Evolutionary conservation across 2,797 vertebrate species (phyloP).

Genomic region (Crocodylus rhombifer): DNA sequence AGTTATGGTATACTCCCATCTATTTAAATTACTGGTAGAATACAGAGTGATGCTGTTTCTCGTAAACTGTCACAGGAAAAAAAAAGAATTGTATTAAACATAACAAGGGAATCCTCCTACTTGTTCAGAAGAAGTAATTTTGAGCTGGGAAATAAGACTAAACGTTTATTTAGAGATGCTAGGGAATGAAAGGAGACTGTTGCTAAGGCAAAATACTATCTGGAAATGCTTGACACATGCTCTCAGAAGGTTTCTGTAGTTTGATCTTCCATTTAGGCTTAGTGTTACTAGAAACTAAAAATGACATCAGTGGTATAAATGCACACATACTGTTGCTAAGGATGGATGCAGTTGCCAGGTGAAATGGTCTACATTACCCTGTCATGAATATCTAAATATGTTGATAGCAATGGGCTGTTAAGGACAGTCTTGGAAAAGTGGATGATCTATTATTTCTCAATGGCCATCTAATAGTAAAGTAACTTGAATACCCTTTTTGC

Average conservation of each 20-base stretch:
- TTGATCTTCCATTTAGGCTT: slow-evolving; percentile 65
- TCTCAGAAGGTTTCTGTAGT: slow-evolving; percentile 46
- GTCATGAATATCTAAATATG: slow-evolving; percentile 58
- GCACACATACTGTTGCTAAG: slow-evolving; percentile 38
- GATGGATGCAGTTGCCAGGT: slow-evolving; percentile 59
- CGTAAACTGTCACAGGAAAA: slow-evolving; percentile 18
- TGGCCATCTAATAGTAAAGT: background rate
- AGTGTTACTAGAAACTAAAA: slow-evolving; percentile 41
- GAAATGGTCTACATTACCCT: slow-evolving; percentile 64
- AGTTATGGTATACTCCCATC: background rate
- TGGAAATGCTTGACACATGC: slow-evolving; percentile 55
- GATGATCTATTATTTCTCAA: slow-evolving; percentile 49
- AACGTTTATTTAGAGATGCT: slow-evolving; percentile 54
- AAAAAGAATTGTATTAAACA: slow-evolving; percentile 41
- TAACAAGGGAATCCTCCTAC: slow-evolving; percentile 15
- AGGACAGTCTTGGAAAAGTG: slow-evolving; percentile 57
- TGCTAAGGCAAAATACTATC: slow-evolving; percentile 57
- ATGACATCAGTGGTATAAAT: slow-evolving; percentile 48
- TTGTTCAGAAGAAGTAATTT: slow-evolving; percentile 45
- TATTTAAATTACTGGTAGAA: background rate
- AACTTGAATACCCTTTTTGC: slow-evolving; percentile 6
- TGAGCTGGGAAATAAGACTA: slow-evolving; percentile 53
- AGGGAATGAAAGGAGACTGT: slow-evolving; percentile 61
- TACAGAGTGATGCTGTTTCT: background rate
- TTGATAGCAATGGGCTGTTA: slow-evolving; percentile 42